Conservation (phyloP, 2,888 invertebrate species). For the Pollenia labialis region DNA sequence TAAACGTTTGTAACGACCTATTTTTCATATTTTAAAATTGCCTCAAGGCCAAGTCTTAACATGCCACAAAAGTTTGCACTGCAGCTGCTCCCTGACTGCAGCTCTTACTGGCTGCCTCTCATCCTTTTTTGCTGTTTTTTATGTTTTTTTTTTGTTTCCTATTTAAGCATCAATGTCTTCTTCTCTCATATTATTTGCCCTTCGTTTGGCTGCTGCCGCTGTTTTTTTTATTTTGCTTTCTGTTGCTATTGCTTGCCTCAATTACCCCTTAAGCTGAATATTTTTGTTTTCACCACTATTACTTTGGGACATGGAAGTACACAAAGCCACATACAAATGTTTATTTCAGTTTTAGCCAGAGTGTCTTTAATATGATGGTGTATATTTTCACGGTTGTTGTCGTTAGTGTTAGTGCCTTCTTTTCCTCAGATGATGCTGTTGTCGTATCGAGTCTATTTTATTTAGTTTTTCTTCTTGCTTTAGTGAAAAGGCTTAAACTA, state of each 20-base stretch:
- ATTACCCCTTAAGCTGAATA: conserved; percentile 44
- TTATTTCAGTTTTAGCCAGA: conserved; percentile 14
- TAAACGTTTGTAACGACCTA: conserved; percentile 69
- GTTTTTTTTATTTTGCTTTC: conserved; percentile 1
- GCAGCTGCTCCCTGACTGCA: conserved; percentile 60
- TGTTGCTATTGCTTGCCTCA: conserved; percentile 14
- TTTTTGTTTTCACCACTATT: conserved; percentile 42
- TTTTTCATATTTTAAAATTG: conserved; percentile 68
- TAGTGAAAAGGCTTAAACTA: conserved; percentile 10
- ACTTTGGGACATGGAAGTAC: conserved; percentile 31
- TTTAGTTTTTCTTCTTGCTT: not conserved
- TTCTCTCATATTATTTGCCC: not conserved
- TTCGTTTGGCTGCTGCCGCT: not conserved
- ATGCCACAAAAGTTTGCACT: conserved; percentile 70
- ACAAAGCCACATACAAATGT: conserved; percentile 25
- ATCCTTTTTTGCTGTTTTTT: conserved; percentile 1
- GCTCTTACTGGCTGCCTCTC: conserved; percentile 20
- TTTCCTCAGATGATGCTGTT: not conserved
- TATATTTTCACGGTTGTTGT: conserved; percentile 4
- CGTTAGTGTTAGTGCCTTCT: not conserved
- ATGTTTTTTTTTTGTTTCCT: conserved; percentile 8
- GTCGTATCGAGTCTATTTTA: conserved; percentile 1
- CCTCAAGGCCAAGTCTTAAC: conserved; percentile 71
- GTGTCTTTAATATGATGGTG: conserved; percentile 16
- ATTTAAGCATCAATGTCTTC: conserved; percentile 52